These are phyloP conservation scores for Neoascia interrupta DNA, from an alignment of 2,888 invertebrate genomes.

Conservation along the genomic window DNA sequence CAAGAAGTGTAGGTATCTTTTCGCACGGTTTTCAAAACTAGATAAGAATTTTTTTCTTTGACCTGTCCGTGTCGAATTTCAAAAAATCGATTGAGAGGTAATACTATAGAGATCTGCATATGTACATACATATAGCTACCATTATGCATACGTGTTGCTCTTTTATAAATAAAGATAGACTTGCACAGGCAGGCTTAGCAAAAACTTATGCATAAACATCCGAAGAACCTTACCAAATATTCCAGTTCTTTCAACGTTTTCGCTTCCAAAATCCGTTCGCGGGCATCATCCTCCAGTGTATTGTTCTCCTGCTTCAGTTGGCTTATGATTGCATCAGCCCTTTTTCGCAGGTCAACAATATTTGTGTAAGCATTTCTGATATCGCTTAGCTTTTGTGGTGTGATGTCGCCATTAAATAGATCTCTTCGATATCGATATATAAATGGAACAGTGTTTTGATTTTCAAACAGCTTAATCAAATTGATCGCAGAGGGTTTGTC, in stretches of 20 bases:
- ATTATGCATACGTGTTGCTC: too few relatives aligned
- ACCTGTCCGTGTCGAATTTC: too few relatives aligned
- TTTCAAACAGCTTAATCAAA: slow-evolving; percentile 84
- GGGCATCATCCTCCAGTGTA: slow-evolving; percentile 83
- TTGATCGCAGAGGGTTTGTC: slow-evolving; percentile 80
- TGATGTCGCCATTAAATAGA: slow-evolving; percentile 84
- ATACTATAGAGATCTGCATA: too few relatives aligned
- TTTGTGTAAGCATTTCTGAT: slow-evolving; percentile 87
- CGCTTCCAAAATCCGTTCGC: slow-evolving; percentile 84
- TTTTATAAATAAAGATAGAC: too few relatives aligned
- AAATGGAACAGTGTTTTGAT: slow-evolving; percentile 94
- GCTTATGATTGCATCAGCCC: slow-evolving; percentile 84
- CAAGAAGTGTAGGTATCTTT: too few relatives aligned
- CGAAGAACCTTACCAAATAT: slow-evolving; percentile 87
- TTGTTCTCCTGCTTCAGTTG: slow-evolving; percentile 84
- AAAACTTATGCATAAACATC: too few relatives aligned
- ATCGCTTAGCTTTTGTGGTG: slow-evolving; percentile 88
- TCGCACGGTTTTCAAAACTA: too few relatives aligned
- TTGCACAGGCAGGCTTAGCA: too few relatives aligned
- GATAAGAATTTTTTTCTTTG: too few relatives aligned
- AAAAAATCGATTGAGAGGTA: too few relatives aligned
- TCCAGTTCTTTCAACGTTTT: slow-evolving; percentile 88
- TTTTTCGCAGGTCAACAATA: slow-evolving; percentile 85
- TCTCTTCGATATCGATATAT: slow-evolving; percentile 93
- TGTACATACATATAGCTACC: too few relatives aligned